Evolutionary conservation across 2,113 vertebrate species (phyloP), one percentile per base, ranked within the genome.

Genomic region (Felis chaus): DNA sequence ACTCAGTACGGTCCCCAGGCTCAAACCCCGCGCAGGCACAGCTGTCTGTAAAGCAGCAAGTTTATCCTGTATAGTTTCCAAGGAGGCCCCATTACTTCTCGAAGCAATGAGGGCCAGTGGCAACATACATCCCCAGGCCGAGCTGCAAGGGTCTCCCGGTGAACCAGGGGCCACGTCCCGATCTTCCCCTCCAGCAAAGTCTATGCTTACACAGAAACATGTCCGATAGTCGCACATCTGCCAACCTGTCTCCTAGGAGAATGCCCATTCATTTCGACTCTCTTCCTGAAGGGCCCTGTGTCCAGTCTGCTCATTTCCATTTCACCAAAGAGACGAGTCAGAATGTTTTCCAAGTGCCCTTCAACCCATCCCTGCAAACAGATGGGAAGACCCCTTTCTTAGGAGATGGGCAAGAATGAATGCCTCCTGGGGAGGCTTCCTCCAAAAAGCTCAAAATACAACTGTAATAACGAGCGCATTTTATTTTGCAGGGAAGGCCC

Each of bases 151-250:
- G 45, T 82, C 69, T 90, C 74, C 25, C 29, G 27, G 39, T 4
- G 69, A 89, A 5, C 73, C 89, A 33, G 33, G 82, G 63, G 19
- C 12, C 4, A n/a, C 2, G 23, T 19, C 48, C 76, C 2, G 3
- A 27, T 31, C 55, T 18, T 11, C 25, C 71, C 57, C 86, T 68
- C 55, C 66, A 41, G 66, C 23, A 31, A 73, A 50, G 91, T 48
- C 45, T 45, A 25, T 3, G 18, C 61, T 65, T 31, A n/a, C 73
- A 48, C 63, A 88, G 81, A 93, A 82, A 66, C 39, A 25, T 4
- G 33, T 1, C 16, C 0, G 5, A 29, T 29, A 7, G 45, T 48
- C 39, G 13, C 0, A 15, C 29, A 14, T n/a, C 78, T 0, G 3
- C 19, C 1, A 57, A 31, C 48, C 29, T 4, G 18, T 83, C 84